These are phyloP conservation scores for Sphenopsis melanotis DNA, from an alignment of 2,797 vertebrate species.

Conservation along the genomic window DNA sequence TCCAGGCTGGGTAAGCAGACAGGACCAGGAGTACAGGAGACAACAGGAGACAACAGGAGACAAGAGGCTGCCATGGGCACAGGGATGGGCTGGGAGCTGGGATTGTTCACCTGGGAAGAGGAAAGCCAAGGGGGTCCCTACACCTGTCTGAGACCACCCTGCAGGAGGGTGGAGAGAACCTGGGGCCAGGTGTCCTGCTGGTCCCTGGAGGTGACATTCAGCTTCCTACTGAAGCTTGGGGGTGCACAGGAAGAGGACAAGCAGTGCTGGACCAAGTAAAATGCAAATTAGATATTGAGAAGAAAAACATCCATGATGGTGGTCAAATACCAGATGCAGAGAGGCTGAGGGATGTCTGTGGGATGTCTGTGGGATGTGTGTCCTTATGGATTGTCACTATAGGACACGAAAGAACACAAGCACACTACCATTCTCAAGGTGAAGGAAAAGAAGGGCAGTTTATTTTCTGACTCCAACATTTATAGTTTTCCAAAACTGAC, in stretches of 20 bases:
- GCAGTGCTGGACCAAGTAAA: background rate
- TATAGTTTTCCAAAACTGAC: too few relatives aligned
- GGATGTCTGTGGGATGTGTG: too few relatives aligned
- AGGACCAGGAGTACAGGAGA: background rate
- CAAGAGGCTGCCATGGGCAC: background rate
- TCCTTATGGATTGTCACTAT: background rate
- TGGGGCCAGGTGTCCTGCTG: background rate
- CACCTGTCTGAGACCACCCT: background rate
- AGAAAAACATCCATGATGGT: rapidly evolving
- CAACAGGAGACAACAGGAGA: background rate
- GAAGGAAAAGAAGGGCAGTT: too few relatives aligned
- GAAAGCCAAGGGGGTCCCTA: background rate
- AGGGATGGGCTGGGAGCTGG: background rate
- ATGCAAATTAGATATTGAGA: background rate
- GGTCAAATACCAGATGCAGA: background rate
- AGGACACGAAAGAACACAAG: too few relatives aligned
- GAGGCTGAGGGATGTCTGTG: background rate
- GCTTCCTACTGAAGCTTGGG: background rate
- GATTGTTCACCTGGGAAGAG: background rate
- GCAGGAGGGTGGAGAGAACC: background rate
- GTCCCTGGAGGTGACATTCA: background rate
- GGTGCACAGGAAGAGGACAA: background rate
- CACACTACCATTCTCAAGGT: too few relatives aligned
- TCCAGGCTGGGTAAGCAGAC: background rate
- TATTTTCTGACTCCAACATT: too few relatives aligned